A percentile compares a stretch with the other conserved stretches of the same genome.
These are phyloP conservation scores for Alectoris magna DNA, from an alignment of 2,797 vertebrate genomes.

Conservation along the genomic window DNA sequence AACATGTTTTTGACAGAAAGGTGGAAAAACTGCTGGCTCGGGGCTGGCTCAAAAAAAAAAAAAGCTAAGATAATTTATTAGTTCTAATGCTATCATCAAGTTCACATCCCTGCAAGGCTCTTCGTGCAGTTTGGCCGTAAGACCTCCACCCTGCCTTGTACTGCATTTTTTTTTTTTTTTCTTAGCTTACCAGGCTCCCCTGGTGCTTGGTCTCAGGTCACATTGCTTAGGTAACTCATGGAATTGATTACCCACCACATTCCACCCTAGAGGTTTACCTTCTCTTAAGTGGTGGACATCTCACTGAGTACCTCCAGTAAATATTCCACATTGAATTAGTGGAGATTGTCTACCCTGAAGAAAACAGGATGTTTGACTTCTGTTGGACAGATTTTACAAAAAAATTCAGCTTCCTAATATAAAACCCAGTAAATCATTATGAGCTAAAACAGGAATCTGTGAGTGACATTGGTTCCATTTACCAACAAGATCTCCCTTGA, in stretches of 20 bases:
- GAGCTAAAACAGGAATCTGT: slow-evolving; percentile 3
- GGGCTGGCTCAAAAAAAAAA: not conserved
- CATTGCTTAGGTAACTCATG: not conserved
- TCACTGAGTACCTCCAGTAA: not conserved
- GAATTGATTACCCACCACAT: not conserved
- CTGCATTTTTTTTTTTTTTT: not conserved
- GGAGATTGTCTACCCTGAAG: not conserved
- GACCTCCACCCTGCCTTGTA: not conserved
- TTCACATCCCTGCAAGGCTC: not conserved
- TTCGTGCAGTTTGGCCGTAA: not conserved
- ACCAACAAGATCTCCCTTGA: not conserved
- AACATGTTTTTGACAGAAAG: not conserved
- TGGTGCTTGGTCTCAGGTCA: not conserved
- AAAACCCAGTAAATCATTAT: slow-evolving; percentile 18
- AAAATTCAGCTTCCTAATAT: slow-evolving; percentile 8
- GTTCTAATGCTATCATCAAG: not conserved
- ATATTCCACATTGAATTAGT: not conserved
- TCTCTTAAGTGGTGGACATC: not conserved
- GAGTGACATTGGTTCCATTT: not conserved
- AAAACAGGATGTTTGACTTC: slow-evolving; percentile 45
- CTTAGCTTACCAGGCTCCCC: not conserved
- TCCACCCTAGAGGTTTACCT: not conserved
- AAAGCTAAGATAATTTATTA: not conserved
- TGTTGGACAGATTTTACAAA: not conserved
- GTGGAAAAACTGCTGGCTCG: not conserved